Base-by-base conservation (phyloP, 2,797 vertebrate species). In the Antrozous pallidus region DNA sequence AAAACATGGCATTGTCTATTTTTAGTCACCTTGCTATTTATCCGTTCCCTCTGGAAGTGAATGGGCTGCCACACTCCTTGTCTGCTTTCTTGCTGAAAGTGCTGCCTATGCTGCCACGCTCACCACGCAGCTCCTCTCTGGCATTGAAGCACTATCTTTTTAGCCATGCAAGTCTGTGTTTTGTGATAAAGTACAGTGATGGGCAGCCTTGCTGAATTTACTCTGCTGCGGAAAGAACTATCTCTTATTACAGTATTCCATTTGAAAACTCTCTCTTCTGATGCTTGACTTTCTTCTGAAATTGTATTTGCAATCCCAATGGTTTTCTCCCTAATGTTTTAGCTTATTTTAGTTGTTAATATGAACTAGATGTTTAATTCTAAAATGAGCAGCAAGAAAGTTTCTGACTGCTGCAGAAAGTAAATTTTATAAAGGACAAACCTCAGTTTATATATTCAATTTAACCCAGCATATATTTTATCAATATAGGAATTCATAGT, bases 121-220 rank as follows among this genome's bases (percentile, higher is more conserved):
- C 58, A 20, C 95, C 88, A 42, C 12, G 58, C 67, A 92, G 84
- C 90, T 74, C 97, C 91, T 97, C 0, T 86, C 94, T 97, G 95
- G 88, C 95, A 96, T 28, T 69, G 94, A 97, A 96, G 51, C 81
- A 51, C 78, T 97, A 96, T 98, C 97, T 98, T 97, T 86, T 92
- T 58, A 93, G 80, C 97, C 96, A 96, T 93, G 63, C 94, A 77
- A 91, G 93, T 65, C 97, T 98, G 97, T 79, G 40, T 80, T 90
- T 20, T 93, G 95, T 97, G 97, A 97, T 98, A 97, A 98, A 98
- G 84, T 92, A 75, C 58, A 74, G 95, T 89, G 95, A 78, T 79
- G 78, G 56, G 74, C 73, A 81, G 92, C 83, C 96, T 97, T 96
- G 94, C 81, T 95, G 95, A 97, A 95, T 96, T 77, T 58, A 0